A percentile compares a stretch with the other conserved stretches of the same genome.
Evolutionary conservation across 2,888 invertebrate species (phyloP).

Genomic region (Liopterus haemorrhoidalis): DNA sequence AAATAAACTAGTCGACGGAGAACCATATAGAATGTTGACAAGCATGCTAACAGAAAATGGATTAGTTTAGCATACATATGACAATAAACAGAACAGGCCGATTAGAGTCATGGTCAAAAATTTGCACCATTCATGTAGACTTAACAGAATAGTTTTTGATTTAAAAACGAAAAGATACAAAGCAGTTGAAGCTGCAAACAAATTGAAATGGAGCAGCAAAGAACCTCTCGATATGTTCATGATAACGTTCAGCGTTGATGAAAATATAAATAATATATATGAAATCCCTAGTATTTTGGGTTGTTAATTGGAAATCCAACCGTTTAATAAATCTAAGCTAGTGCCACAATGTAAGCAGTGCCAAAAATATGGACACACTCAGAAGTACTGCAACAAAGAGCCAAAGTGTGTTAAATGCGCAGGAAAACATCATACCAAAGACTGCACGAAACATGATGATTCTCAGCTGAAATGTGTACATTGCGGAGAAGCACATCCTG

Average conservation of each 20-base stretch:
- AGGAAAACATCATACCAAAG: constrained; percentile 19
- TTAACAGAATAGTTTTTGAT: constrained; percentile 13
- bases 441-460: constrained; percentile 19
- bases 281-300: constrained; percentile 14
- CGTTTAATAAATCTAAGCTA: constrained; percentile 17
- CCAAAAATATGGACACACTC: constrained; percentile 31
- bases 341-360: constrained; percentile 29
- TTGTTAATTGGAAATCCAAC: constrained; percentile 11
- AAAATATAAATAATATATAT: constrained; percentile 20
- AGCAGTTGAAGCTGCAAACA: constrained; percentile 5
- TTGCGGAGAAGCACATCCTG: constrained; percentile 21
- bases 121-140: constrained; percentile 10
- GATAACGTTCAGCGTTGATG: constrained; percentile 18
- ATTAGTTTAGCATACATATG: constrained; percentile 14
- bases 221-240: constrained; percentile 17
- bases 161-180: constrained; percentile 27
- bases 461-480: constrained; percentile 15
- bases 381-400: constrained; percentile 29
- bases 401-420: constrained; percentile 31
- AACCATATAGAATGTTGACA: too few species aligned
- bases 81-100: constrained; percentile 21
- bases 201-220: constrained; percentile 11
- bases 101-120: constrained; percentile 13
- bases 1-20: too few species aligned
- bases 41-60: too few species aligned